Base-by-base conservation (phyloP, 2,113 vertebrate genomes). In the Limnothrissa miodon region DNA sequence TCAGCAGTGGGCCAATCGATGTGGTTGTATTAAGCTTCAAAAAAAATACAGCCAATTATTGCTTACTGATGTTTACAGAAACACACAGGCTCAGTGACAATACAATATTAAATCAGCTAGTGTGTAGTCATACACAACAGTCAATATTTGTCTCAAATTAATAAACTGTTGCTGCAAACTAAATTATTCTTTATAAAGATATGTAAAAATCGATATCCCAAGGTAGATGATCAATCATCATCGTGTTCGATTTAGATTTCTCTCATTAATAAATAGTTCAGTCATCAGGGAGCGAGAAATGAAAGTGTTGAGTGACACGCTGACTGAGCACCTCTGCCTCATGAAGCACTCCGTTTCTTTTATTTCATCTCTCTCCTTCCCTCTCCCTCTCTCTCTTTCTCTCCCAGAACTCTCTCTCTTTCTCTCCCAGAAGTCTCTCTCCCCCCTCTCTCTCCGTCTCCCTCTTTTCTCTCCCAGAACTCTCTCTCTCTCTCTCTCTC, bases 91-190 rank as follows among this genome's bases (percentile, higher is more conserved):
- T 74, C 33, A 74, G 33, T 74, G 33, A 74, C 15, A 11, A 74
- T 74, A 11, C 17, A 74, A 74, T 74, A 74, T 74, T 15, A 17
- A 74, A 74, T 74, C 29, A 36, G 66, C 66, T 13, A 36, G 33
- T 17, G 13, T 74, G 66, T 36, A 39, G 66, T 36, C 29, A 3
- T 74, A 36, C 13, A 29, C 33, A 74, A 74, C 66, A 74, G 5
- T 36, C 29, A 74, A 74, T 74, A 74, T 74, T 74, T 74, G 66
- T 29, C 29, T 29, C 33, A 74, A 74, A 74, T 74, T 33, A 74
- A 74, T 74, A 74, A 36, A 74, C 66, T 74, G 66, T 33, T 11
- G 66, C 66, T 74, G 36, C 66, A 74, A 74, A 74, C 10, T 36
- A 33, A 74, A 33, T 74, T 13, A 74, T 74, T 74, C 19, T 11